phyloP scores from a whole-genome alignment of 2,113 vertebrate genomes.

The Antechinus stuartii region DNA sequence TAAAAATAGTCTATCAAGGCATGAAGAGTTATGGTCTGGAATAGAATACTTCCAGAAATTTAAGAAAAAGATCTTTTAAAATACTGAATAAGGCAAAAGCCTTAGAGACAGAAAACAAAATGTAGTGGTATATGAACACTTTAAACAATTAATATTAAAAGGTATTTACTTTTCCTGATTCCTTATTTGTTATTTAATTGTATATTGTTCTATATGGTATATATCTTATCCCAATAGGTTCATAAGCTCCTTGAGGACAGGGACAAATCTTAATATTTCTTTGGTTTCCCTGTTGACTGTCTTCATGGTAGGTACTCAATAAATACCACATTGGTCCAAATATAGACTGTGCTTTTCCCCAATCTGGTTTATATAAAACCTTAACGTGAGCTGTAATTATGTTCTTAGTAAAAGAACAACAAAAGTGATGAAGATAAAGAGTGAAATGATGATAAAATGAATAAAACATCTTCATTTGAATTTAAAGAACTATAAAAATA shows the following conservation, averaged over 20 bases:
- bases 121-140: neutral
- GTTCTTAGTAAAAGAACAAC: conserved; percentile 1
- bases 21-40: neutral
- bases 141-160: neutral
- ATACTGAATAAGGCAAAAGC: neutral
- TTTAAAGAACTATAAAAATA: conserved; percentile 2
- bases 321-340: neutral
- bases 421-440: conserved; percentile 1
- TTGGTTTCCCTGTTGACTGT: neutral
- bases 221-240: neutral
- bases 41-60: neutral
- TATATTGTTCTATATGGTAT: neutral
- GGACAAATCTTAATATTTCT: neutral
- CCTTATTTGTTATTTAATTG: neutral
- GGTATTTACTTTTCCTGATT: neutral
- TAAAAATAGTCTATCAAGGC: neutral
- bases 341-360: neutral
- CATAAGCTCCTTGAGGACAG: neutral
- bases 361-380: neutral
- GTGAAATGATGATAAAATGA: conserved; percentile 4
- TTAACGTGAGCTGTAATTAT: neutral
- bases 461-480: conserved; percentile 4
- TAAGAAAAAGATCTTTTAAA: neutral
- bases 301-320: neutral
- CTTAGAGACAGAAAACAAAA: neutral